Evolutionary conservation across 2,888 invertebrate genomes (phyloP).

Genomic region (Leptogaster cylindrica): DNA sequence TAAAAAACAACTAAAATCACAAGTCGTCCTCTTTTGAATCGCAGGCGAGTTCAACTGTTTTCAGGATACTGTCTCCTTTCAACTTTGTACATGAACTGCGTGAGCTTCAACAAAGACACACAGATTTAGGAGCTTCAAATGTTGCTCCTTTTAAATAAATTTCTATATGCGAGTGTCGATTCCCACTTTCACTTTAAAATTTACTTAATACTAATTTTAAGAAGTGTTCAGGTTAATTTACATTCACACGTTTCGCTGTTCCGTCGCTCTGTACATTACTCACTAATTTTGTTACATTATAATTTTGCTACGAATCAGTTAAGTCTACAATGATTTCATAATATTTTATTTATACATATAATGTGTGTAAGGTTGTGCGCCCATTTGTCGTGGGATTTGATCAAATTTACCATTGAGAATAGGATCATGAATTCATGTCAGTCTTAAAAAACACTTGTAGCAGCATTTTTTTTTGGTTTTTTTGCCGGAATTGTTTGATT

Average conservation of each 20-base stretch:
- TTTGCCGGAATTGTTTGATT: not conserved
- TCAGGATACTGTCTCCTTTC: too few relatives aligned
- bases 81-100: not conserved
- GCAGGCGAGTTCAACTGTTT: too few relatives aligned
- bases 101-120: conserved; percentile 27
- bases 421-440: too few relatives aligned
- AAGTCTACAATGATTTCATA: too few relatives aligned
- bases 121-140: conserved; percentile 12
- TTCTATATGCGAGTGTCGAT: conserved; percentile 42
- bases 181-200: conserved; percentile 37
- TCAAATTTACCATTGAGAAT: too few relatives aligned
- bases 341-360: too few relatives aligned
- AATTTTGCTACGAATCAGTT: conserved; percentile 18
- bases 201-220: conserved; percentile 24
- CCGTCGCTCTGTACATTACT: conserved; percentile 9
- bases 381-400: too few relatives aligned
- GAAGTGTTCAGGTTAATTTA: not conserved
- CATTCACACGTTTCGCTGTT: not conserved
- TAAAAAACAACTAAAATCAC: too few relatives aligned
- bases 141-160: conserved; percentile 22
- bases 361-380: too few relatives aligned
- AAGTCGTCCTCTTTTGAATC: too few relatives aligned
- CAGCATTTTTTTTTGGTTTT: conserved; percentile 3
- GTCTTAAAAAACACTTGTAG: too few relatives aligned
- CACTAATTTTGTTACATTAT: conserved; percentile 6